Evolutionary conservation across 2,797 vertebrate species (phyloP), one percentile per base, ranked within the genome.

Genomic region (Trematomus bernacchii): DNA sequence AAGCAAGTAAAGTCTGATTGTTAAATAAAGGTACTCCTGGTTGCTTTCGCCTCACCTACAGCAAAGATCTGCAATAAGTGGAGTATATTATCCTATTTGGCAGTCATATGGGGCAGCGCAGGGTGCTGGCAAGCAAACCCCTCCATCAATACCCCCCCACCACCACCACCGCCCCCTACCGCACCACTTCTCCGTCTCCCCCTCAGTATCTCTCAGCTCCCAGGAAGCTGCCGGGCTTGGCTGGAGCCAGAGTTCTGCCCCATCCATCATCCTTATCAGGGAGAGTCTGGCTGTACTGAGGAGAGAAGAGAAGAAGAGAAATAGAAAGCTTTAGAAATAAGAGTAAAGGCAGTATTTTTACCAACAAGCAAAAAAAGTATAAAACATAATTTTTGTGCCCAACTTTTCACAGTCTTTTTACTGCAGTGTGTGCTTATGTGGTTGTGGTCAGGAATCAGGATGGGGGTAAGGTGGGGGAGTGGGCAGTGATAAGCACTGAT

Each of bases 231-330:
- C 89, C 73, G 95, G 95, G 94, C 94, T 89, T 12, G 81, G 82
- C 92, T 96, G 97, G 97, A 97, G 97, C 97, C 97, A 97, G 93
- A 91, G 90, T 93, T 92, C 88, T 95, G 90, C 91, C 91, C 90
- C 93, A 97, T 98, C 96, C 96, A 96, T 98, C 97, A 97, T 91
- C 91, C 96, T 98, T 98, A 98, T 98, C 97, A 96, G 95, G 70
- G 83, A 58, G 40, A 91, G 93, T 86, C 94, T 96, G 96, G 85
- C 80, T 83, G 75, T 10, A 57, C 57, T 12, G 77, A 66, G 76
- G 80, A 73, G 53, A 59, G 44, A 37, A 37, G 10, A 71, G 68
- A 66, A 68, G 51, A 55, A 19, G 15, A 19, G 16, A 16, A 42
- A 40, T 40, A 64, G 44, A 33, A 75, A n/a, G 65, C 5, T 23